Percentiles rank a stretch among this genome's conserved stretches.
Evolutionary conservation across 2,113 vertebrate genomes (phyloP).

Genomic region (Galbula dea): DNA sequence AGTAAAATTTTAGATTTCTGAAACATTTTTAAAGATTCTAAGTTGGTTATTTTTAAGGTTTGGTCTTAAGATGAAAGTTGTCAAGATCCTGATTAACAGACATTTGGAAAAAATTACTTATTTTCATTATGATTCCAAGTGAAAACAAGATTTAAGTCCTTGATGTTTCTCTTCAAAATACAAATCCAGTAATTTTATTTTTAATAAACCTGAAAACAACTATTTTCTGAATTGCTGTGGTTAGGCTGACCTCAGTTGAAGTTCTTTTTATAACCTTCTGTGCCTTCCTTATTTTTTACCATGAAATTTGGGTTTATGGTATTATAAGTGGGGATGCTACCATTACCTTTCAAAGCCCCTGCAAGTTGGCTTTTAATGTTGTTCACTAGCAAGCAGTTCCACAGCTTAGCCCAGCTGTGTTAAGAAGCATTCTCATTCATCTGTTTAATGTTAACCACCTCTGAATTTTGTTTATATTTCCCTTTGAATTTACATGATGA

Average conservation of each 20-base stretch:
- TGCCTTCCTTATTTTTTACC: neutral
- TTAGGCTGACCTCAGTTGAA: neutral
- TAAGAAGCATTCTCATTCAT: neutral
- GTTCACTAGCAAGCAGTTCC: neutral
- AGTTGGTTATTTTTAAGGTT: neutral
- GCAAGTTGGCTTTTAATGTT: neutral
- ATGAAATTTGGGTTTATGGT: neutral
- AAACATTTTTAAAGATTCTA: neutral
- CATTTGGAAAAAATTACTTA: neutral
- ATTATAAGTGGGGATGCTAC: neutral
- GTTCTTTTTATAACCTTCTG: neutral
- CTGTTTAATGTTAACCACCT: neutral
- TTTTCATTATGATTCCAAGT: neutral
- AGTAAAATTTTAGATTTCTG: neutral
- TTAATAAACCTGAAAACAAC: neutral
- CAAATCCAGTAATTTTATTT: neutral
- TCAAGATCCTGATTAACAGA: neutral
- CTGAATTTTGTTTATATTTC: neutral
- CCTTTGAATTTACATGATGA: conserved; percentile 25
- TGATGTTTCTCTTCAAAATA: neutral
- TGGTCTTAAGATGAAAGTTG: neutral
- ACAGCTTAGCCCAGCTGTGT: neutral
- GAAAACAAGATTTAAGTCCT: neutral
- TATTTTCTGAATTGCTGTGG: neutral
- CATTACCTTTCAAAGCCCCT: neutral